phyloP scores from a whole-genome alignment of 2,113 vertebrate genomes.

The Atherinomorus stipes region DNA sequence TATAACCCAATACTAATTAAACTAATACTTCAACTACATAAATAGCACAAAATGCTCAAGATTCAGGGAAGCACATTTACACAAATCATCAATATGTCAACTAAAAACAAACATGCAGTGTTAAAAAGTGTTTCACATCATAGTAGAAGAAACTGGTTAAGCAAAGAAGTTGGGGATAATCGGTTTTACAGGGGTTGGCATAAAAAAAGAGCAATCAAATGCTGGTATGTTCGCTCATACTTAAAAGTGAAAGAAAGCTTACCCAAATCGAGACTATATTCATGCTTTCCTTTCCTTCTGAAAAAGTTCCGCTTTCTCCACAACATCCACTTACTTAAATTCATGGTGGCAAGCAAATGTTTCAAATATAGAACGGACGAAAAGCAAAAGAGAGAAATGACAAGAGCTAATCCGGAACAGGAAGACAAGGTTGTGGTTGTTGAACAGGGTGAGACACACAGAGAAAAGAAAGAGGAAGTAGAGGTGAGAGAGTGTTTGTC shows the following conservation, averaged over 20 bases:
- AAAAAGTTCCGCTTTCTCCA: conserved; percentile 77
- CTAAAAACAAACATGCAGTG: background rate
- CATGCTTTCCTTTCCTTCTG: conserved; percentile 67
- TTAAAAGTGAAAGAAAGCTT: conserved; percentile 32
- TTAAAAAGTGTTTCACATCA: background rate
- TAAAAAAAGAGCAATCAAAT: background rate
- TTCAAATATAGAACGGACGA: background rate
- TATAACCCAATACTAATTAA: too few species aligned
- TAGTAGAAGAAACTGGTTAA: background rate
- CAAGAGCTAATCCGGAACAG: conserved; percentile 64
- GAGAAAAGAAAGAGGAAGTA: conserved; percentile 70
- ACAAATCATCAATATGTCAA: background rate
- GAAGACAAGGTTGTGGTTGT: conserved; percentile 55
- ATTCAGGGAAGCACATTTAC: background rate
- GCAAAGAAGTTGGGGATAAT: too few species aligned
- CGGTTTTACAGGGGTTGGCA: background rate
- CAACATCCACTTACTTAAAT: conserved; percentile 80
- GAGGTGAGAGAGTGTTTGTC: conserved; percentile 46
- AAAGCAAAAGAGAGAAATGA: conserved; percentile 21
- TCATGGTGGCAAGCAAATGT: conserved; percentile 56
- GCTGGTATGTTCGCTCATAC: background rate
- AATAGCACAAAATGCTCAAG: background rate
- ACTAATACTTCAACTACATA: background rate
- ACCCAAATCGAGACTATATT: conserved; percentile 58
- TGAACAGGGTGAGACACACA: conserved; percentile 5